A percentile compares a stretch with the other conserved stretches of the same genome.
phyloP scores from a whole-genome alignment of 2,113 vertebrate genomes.

The Psettodes erumei region DNA sequence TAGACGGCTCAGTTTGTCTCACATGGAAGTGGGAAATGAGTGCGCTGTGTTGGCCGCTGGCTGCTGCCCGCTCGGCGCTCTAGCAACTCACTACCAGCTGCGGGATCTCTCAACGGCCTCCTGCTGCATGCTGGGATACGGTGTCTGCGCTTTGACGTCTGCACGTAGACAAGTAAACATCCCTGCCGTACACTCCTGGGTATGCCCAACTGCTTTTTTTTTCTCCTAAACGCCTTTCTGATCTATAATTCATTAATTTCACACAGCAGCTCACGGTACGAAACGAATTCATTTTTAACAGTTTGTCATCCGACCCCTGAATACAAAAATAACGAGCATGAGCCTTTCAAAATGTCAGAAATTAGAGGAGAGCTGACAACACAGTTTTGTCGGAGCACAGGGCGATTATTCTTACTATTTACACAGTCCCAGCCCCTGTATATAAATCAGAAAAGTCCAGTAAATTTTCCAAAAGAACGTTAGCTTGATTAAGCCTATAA shows the following conservation, averaged over 20 bases:
- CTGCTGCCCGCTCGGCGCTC: slow-evolving; percentile 69
- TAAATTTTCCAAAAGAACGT: background rate
- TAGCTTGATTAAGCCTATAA: background rate
- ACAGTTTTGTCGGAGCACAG: background rate
- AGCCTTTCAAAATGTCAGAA: background rate
- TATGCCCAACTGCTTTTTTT: background rate
- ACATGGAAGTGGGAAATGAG: slow-evolving; percentile 67
- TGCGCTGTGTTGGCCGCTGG: slow-evolving; percentile 51
- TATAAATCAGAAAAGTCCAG: background rate
- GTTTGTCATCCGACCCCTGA: background rate
- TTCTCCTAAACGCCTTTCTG: too few relatives aligned
- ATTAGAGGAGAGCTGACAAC: background rate
- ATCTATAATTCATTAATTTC: background rate
- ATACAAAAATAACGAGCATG: background rate
- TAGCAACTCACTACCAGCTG: slow-evolving; percentile 74
- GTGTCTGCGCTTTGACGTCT: slow-evolving; percentile 64
- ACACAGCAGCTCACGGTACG: background rate
- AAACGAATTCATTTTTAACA: background rate
- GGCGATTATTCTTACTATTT: background rate
- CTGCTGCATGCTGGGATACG: slow-evolving; percentile 78
- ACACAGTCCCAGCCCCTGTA: background rate
- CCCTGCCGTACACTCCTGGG: slow-evolving; percentile 9
- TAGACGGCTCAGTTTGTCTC: slow-evolving; percentile 62
- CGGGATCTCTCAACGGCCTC: slow-evolving; percentile 75
- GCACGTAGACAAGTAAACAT: slow-evolving; percentile 66